Evolutionary conservation across 2,888 invertebrate species (phyloP), one percentile per base, ranked within the genome.

Genomic region (Ophraella communa): DNA sequence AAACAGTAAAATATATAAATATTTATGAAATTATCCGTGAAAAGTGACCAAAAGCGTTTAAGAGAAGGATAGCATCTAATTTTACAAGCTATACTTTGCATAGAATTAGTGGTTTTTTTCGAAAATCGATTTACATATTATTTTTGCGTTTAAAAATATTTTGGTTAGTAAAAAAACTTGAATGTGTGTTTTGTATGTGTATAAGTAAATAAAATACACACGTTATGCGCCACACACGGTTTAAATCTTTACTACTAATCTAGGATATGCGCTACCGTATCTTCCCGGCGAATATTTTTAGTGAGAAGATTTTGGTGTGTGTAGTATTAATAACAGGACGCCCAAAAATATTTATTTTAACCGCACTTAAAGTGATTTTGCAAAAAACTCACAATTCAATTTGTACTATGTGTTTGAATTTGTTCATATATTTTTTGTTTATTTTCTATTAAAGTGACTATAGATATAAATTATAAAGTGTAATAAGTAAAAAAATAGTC

Each of bases 81-180:
- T 77, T 78, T 91, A 91, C 91, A 91, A 91, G 89, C 92, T 92
- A 92, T 92, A 92, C 92, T 92, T 92, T 92, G 92, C 92, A 92
- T 92, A 91, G 90, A 91, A 91, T 89, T 91, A 91, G 91, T 91
- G 91, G 88, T 89, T 88, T 91, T 91, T 91, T 91, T 90, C 90
- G 87, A 87, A 85, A 86, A 77, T 76, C 68, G 66, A 67, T 67
- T 51, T 71, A 67, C 71, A 68, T 73, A 69, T 71, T 71, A 62
- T 62, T 71, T 62, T 69, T 54, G 53, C 17, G 52, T 60, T 57
- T 56, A 27, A 21, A 23, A 35, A 7, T 39, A 17, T 39, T 39
- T 17, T 30, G 27, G 8, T 54, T 62, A 58, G 39, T 66, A 49
- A 17, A 24, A 55, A 35, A 20, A 56, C 33, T 60, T 35, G 7